phyloP scores from a whole-genome alignment of 2,797 vertebrate genomes.

The Lacerta viridis region DNA sequence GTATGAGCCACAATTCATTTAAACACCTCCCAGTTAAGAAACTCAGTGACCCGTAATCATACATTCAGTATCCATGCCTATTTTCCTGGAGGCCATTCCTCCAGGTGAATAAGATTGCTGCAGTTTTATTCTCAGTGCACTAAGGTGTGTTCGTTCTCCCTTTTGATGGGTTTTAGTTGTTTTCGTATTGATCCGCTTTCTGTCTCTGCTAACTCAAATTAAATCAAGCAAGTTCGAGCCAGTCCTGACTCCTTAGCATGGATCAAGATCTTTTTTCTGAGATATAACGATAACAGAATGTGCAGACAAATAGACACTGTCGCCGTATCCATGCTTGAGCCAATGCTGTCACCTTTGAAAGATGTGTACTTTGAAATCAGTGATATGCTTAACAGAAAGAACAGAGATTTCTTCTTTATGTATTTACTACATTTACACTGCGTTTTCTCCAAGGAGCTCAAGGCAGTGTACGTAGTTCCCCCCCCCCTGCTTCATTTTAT shows the following conservation, averaged over 20 bases:
- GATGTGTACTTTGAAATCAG: constrained; percentile 18
- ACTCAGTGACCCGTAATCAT: not conserved
- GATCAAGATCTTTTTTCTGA: not conserved
- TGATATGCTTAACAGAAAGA: constrained; percentile 6
- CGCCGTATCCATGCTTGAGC: not conserved
- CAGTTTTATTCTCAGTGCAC: not conserved
- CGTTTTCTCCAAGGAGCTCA: too few relatives aligned
- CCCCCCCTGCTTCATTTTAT: too few relatives aligned
- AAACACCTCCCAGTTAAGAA: not conserved
- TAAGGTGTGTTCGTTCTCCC: not conserved
- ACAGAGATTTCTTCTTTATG: not conserved
- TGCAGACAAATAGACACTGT: not conserved
- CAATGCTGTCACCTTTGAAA: constrained; percentile 13
- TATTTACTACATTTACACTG: too few relatives aligned
- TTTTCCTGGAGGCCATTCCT: not conserved
- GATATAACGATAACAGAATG: constrained; percentile 9
- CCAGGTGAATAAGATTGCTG: not conserved
- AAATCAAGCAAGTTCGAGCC: constrained; percentile 21
- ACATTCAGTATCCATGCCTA: not conserved
- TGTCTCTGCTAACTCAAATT: constrained; percentile 49
- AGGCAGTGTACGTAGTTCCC: too few relatives aligned
- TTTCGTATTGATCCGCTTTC: constrained; percentile 26
- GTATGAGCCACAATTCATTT: not conserved
- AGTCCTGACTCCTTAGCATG: constrained; percentile 13
- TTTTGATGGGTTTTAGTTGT: not conserved